Percentiles rank a stretch among this genome's conserved stretches.
Evolutionary conservation across 2,797 vertebrate species (phyloP).

Genomic region (Mormyrops boulengeri): DNA sequence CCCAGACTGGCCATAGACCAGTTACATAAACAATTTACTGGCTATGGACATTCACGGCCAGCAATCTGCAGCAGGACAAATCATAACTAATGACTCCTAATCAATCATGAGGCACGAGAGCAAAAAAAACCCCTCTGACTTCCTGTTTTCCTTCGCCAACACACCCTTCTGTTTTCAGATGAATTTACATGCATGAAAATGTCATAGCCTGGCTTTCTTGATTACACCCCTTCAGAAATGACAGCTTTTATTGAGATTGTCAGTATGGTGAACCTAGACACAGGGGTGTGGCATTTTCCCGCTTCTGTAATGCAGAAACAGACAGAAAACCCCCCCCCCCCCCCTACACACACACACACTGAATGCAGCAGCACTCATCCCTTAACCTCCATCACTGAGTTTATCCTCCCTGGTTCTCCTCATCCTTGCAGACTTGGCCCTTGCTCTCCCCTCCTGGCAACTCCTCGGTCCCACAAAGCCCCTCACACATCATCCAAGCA

Average conservation of each 20-base stretch:
- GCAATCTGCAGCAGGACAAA: neutral
- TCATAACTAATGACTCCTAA: neutral
- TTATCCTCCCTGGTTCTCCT: neutral
- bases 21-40: neutral
- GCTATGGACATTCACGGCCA: neutral
- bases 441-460: neutral
- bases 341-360: neutral
- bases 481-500: neutral
- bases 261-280: neutral
- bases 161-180: neutral
- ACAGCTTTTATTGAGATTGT: neutral
- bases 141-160: neutral
- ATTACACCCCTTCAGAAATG: neutral
- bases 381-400: neutral
- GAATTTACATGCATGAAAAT: neutral
- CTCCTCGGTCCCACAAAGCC: neutral
- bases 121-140: neutral
- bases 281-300: neutral
- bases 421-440: neutral
- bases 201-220: neutral
- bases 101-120: neutral
- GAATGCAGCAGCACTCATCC: neutral
- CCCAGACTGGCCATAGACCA: neutral
- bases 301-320: neutral
- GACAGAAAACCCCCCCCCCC: neutral